These are phyloP conservation scores for Bellardia pandia DNA, from an alignment of 2,888 invertebrate species.

Conservation along the genomic window DNA sequence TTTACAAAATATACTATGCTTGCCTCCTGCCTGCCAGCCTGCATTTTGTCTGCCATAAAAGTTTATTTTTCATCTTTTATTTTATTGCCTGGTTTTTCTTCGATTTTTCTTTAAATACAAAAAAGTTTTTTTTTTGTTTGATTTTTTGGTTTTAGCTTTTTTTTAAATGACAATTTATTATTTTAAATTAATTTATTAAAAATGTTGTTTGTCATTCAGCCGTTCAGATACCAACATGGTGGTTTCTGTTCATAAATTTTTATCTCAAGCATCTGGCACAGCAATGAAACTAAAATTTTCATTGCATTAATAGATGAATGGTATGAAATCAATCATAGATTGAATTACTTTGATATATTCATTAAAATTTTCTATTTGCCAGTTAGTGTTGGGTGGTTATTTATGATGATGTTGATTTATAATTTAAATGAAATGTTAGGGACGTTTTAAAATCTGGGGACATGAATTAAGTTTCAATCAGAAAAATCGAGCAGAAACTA, in stretches of 20 bases:
- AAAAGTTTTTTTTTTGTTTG: neutral
- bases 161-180: constrained; percentile 66
- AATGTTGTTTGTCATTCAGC: constrained; percentile 46
- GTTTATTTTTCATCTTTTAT: constrained; percentile 53
- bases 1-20: constrained; percentile 21
- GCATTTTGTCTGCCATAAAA: constrained; percentile 36
- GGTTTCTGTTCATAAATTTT: constrained; percentile 32
- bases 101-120: constrained; percentile 29
- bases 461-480: no score
- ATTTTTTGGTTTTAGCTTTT: neutral
- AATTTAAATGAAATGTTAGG: constrained; percentile 1
- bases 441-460: no score
- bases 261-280: constrained; percentile 53
- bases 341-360: constrained; percentile 36
- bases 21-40: constrained; percentile 14
- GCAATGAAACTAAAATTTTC: constrained; percentile 33
- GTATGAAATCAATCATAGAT: constrained; percentile 49
- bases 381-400: constrained; percentile 10
- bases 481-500: no score
- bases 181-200: constrained; percentile 68
- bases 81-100: constrained; percentile 43
- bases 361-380: constrained; percentile 28
- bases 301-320: constrained; percentile 32
- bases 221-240: constrained; percentile 34
- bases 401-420: constrained; percentile 17